Evolutionary conservation across 1,140 invertebrate species (phyloP), one percentile per base, ranked within the genome.

Genomic region (Eulimnadia texana): DNA sequence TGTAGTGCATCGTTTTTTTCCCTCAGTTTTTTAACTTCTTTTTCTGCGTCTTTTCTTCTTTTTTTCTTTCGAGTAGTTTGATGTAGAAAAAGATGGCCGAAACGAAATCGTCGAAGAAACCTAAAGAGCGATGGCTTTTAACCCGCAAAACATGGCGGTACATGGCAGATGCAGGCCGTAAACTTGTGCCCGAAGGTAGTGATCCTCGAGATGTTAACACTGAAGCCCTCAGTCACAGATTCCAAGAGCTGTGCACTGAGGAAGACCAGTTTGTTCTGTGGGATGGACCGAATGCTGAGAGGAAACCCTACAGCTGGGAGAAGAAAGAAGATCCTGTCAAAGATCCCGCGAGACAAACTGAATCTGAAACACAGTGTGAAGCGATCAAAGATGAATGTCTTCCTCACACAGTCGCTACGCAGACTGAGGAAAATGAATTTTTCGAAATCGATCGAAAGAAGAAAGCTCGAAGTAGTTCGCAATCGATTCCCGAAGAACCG

Each of bases 121-220:
- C 55, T 3, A 20, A 27, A 20, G 85, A 90, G 71, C 79, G 88
- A 73, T 92, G 88, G 88, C 74, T 91, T 28, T 76, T 90, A 22
- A 90, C 88, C 3, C 75, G 88, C 25, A 91, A 91, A 73, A 90
- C 88, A 20, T 91, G 88, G 88, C 77, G 86, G 62, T 90, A 90
- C 70, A 92, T 92, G 88, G 81, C 86, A 0, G 88, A 91, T 42
- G 86, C 88, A 11, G 88, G 88, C n/a, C 80, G 86, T 50, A 83
- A 83, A 67, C 76, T 92, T 13, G 84, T 91, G 49, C 87, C 88
- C 0, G 88, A 90, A 55, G 19, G 10, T 22, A n/a, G 22, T 23
- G 25, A 27, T 24, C 49, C 6, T 42, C 20, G 29, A 19, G 50
- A 25, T 50, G 10, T 33, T 19, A 25, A 53, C 28, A 60, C 20